phyloP scores from a whole-genome alignment of 2,113 vertebrate genomes.

The Pedetes capensis region DNA sequence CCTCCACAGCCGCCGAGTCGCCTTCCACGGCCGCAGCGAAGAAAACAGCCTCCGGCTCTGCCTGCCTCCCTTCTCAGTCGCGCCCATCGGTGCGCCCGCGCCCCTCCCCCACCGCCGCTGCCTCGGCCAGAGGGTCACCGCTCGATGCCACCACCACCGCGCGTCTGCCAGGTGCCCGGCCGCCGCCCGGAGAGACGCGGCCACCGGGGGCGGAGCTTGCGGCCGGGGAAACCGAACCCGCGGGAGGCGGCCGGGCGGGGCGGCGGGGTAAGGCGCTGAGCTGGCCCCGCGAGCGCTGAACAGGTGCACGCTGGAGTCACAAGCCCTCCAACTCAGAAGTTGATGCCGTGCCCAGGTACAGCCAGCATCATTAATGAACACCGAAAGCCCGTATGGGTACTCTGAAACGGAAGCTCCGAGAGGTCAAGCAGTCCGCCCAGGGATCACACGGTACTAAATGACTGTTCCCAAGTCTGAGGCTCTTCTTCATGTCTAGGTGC shows the following conservation, averaged over 20 bases:
- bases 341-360: no score
- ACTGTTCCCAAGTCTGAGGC: not conserved
- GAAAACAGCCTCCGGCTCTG: conserved; percentile 64
- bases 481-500: not conserved
- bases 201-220: conserved; percentile 57
- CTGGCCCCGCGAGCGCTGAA: rapidly evolving
- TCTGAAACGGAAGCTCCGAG: not conserved
- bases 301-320: no score
- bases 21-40: conserved; percentile 61
- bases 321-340: no score
- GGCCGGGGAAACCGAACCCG: not conserved
- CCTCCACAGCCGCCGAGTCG: conserved; percentile 48
- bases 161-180: not conserved
- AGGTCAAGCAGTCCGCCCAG: not conserved
- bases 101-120: conserved; percentile 40
- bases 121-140: not conserved
- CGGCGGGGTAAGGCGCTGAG: not conserved
- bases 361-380: not conserved
- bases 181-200: not conserved
- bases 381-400: no score
- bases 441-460: not conserved
- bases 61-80: conserved; percentile 43
- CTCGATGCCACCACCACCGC: not conserved
- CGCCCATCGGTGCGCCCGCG: conserved; percentile 65
- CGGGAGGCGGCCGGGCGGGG: not conserved